Conservation (phyloP, 2,113 vertebrate species). For the Passer montanus region DNA sequence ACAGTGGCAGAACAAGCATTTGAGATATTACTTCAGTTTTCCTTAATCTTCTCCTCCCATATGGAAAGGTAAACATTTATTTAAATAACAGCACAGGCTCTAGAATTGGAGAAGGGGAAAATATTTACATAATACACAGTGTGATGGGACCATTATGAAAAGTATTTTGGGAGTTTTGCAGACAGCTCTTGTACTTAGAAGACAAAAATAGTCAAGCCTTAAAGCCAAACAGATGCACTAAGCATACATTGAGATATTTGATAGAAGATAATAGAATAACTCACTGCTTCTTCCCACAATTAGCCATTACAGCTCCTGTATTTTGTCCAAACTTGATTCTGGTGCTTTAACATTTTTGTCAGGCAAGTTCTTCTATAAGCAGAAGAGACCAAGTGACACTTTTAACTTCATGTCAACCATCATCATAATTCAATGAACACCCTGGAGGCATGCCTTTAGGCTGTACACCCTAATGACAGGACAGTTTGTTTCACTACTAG, state of each 20-base stretch:
- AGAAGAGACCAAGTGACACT: neutral
- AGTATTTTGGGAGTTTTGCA: neutral
- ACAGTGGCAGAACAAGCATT: neutral
- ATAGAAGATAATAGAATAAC: neutral
- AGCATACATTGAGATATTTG: neutral
- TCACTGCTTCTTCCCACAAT: neutral
- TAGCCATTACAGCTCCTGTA: neutral
- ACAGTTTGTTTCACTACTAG: neutral
- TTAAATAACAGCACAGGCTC: neutral
- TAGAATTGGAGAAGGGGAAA: neutral
- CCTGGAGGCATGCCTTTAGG: neutral
- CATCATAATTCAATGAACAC: neutral
- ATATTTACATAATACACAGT: neutral
- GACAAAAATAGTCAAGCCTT: neutral
- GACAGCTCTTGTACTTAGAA: neutral
- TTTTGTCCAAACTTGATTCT: neutral
- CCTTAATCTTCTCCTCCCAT: neutral
- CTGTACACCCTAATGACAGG: neutral
- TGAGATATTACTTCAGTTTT: neutral
- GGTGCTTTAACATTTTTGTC: neutral
- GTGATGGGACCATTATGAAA: neutral
- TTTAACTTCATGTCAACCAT: neutral
- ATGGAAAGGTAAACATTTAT: neutral
- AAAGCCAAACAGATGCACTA: neutral
- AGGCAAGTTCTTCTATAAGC: neutral